phyloP scores from a whole-genome alignment of 2,113 vertebrate species.

The Psettodes erumei region DNA sequence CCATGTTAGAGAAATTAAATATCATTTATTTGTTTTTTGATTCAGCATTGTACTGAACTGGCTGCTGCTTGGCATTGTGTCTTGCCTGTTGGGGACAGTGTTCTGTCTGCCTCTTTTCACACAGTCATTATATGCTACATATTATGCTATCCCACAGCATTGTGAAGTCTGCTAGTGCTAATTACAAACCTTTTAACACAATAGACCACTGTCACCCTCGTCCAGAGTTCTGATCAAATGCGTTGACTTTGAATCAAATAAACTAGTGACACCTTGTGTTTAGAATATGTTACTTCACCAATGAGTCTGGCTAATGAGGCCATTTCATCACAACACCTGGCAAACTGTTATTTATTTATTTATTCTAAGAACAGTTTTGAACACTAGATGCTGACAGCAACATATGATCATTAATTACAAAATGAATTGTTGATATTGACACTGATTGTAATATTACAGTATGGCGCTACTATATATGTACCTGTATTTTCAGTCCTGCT shows the following conservation, averaged over 20 bases:
- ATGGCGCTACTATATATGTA: background rate
- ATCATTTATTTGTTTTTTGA: background rate
- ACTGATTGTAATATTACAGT: background rate
- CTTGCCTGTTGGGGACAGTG: background rate
- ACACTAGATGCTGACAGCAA: background rate
- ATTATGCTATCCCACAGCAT: background rate
- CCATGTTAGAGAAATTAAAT: too few relatives aligned
- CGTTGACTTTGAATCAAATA: background rate
- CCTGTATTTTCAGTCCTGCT: background rate
- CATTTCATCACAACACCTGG: background rate
- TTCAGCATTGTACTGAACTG: background rate
- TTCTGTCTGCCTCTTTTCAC: background rate
- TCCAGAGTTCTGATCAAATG: background rate
- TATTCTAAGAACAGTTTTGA: background rate
- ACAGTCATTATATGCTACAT: background rate
- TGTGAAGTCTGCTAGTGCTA: background rate
- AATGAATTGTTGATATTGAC: background rate
- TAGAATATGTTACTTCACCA: conserved; percentile 15
- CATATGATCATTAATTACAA: background rate
- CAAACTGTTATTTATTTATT: background rate
- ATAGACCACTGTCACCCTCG: background rate
- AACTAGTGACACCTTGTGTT: conserved; percentile 46
- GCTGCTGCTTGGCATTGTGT: background rate
- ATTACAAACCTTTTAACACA: background rate
- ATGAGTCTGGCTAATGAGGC: too few relatives aligned